A percentile compares a stretch with the other conserved stretches of the same genome.
These are phyloP conservation scores for Euzophera pinguis DNA, from an alignment of 2,888 invertebrate genomes.

Conservation along the genomic window DNA sequence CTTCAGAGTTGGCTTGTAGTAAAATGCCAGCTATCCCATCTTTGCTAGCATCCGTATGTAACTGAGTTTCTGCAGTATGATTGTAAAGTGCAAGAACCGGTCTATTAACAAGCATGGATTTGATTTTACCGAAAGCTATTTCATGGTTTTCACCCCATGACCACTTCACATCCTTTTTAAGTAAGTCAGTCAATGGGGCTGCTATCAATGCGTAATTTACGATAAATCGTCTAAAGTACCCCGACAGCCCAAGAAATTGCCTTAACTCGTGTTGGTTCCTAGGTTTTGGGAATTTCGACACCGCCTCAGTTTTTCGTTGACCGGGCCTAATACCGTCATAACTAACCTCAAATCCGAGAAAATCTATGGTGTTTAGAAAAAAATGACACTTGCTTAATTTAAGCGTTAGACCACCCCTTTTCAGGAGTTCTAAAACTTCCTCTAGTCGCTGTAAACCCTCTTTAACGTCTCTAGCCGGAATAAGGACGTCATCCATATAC, in stretches of 20 bases:
- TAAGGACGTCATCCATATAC: neutral
- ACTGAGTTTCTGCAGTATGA: conserved; percentile 25
- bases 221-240: too few relatives aligned
- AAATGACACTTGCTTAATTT: neutral
- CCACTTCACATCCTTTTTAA: too few relatives aligned
- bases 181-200: too few relatives aligned
- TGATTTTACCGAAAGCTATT: neutral
- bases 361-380: neutral
- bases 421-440: neutral
- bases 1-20: conserved; percentile 21
- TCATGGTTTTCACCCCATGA: too few relatives aligned
- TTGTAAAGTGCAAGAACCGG: conserved; percentile 30
- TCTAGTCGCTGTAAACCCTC: neutral
- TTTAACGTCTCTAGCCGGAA: neutral
- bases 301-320: neutral
- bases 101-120: neutral
- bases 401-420: neutral
- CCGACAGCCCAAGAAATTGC: neutral
- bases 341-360: neutral
- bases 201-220: too few relatives aligned
- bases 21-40: conserved; percentile 31
- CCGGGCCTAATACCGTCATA: neutral
- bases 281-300: too few relatives aligned
- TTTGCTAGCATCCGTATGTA: conserved; percentile 34
- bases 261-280: neutral